Evolutionary conservation across 1,140 invertebrate species (phyloP), one percentile per base, ranked within the genome.

Genomic region (Cotesia chilonis): DNA sequence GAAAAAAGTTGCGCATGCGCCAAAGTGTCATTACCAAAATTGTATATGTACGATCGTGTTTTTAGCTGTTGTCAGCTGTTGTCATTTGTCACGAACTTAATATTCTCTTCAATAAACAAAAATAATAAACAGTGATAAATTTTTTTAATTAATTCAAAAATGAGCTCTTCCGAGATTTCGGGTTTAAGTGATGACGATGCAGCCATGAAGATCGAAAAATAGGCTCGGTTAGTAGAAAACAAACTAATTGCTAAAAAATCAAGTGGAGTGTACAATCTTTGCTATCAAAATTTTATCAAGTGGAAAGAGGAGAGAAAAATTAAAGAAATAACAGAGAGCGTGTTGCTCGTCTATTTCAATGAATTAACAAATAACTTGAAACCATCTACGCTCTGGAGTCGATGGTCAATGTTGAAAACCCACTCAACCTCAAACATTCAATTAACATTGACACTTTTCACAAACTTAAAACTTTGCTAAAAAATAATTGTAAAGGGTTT

Each of bases 271-370:
- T 69, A 74, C 59, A 69, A 47, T 57, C 37, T 36, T 51, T 9
- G 17, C 37, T 70, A 38, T 35, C 54, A 65, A 10, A 37, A 65
- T 35, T 74, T 74, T 52, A 17, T 55, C 54, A n/a, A 36, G 7
- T 41, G 67, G 67, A 41, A 41, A 17, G 9, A 41, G 17, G 20
- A 14, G 14, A 71, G 60, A 55, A 70, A 60, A 52, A 71, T 38
- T 14, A 71, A 10, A 38, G 70, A 52, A n/a, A 47, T 68, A 47
- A 64, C 63, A 14, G 68, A 74, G 60, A 36, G 37, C 17, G 73
- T 71, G 38, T 63, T 74, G 14, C 55, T 71, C 17, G 65, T 63
- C 7, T 71, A 68, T 71, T 74, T 74, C 54, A 38, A 61, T 28
- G 51, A 71, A 14, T 51, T 71, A 51, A 12, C 54, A 38, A 41